phyloP scores from a whole-genome alignment of 2,888 invertebrate species.

The Archips xylosteana region DNA sequence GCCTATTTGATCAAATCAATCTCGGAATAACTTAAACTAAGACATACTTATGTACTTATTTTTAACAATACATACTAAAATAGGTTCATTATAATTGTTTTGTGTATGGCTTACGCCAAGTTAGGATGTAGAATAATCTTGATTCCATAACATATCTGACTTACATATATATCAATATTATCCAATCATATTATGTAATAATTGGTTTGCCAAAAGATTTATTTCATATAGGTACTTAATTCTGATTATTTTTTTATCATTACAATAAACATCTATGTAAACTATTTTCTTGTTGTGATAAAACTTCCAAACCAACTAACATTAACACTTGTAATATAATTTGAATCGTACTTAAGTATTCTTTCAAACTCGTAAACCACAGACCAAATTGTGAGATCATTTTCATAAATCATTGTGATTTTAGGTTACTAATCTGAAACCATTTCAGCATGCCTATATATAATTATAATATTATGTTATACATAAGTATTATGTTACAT shows the following conservation, averaged over 20 bases:
- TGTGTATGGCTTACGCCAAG: neutral
- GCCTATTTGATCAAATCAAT: conserved; percentile 7
- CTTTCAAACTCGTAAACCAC: neutral
- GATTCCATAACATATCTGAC: no score
- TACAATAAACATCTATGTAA: neutral
- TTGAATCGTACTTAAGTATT: neutral
- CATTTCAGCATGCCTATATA: neutral
- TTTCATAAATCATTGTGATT: conserved; percentile 6
- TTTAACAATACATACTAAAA: neutral
- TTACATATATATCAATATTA: no score
- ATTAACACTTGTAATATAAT: neutral
- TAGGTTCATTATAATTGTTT: neutral
- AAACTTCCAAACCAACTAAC: neutral
- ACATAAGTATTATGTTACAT: neutral
- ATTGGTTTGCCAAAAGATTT: neutral
- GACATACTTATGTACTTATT: neutral
- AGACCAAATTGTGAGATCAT: neutral
- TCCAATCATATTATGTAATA: no score
- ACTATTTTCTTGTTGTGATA: neutral
- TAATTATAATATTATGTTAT: neutral
- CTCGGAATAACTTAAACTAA: neutral
- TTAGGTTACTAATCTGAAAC: neutral
- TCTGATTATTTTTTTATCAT: neutral
- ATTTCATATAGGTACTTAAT: neutral
- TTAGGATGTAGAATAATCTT: neutral